Evolutionary conservation across 2,888 invertebrate genomes (phyloP), one percentile per base, ranked within the genome.

Genomic region (Lithophane ornitopus): DNA sequence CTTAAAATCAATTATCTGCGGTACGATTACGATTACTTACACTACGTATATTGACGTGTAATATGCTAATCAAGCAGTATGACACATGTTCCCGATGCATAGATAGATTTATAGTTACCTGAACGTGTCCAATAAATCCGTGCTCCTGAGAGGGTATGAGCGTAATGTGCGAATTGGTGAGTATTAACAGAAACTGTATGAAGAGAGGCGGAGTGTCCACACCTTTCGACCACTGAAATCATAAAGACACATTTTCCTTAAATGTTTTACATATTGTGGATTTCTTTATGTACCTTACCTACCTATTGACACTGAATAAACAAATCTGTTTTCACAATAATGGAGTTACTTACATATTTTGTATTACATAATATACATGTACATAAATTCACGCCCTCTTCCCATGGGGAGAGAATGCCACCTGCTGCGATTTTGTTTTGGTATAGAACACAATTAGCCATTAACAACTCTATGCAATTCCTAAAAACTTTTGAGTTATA

Each of bases 91-190:
- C 8, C 9, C n/a, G 22, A 28, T 22, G 41, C 26, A 46, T 16
- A 26, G 9, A 28, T 14, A 54, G 7, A 46, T 49, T 62, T 41
- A 63, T 49, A 67, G 59, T 78, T 85, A 95, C 95, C 93, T 95
- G 96, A 65, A 89, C 84, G 80, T 95, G 95, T 70, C 94, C 91
- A 58, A 95, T 87, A 19, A 95, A 89, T 44, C 96, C 96, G 66
- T 93, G 85, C 74, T 96, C 96, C 75, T 89, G 91, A 0, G 96
- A 95, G 3, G 96, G 96, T 74, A 96, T 81, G 3, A 95, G 83
- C 1, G 93, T 94, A 3, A 95, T 92, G 81, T 96, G 95, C 6
- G 93, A 91, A 75, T 95, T 93, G 1, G 94, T 92, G 7, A 96
- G 77, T 34, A 94, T 93, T n/a, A 96, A 89, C 58, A 96, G 82